Base-by-base conservation (phyloP, 53 echinoderm and acorn worm species). In the Holothuria scabra region DNA sequence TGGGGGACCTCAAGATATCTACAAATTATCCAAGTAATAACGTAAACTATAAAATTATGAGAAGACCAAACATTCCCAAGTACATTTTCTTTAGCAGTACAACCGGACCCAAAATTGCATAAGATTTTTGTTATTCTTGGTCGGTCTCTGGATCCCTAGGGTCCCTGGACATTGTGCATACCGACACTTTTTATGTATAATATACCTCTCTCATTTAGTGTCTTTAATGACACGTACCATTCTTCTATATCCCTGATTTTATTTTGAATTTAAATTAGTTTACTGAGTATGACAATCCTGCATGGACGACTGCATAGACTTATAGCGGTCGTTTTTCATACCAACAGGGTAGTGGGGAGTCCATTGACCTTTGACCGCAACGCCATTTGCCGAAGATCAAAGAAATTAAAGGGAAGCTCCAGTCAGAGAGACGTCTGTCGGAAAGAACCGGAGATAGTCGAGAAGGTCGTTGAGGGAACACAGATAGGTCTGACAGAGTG, bases 371-470 rank as follows among this genome's bases (percentile, higher is more conserved):
- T 97, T 85, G 97, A 97, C 79, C 94, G 90, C 59, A 97, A 94
- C 87, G 88, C 94, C 67, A 97, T 97, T 81, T 97, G 97, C 76
- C 61, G 92, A 83, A 90, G 94, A 60, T 92, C 94, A 16, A 90
- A 91, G 66, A 94, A 90, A 66, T 69, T 94, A 26, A 84, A 86
- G 33, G 94, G 92, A 20, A 91, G 85, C 49, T 83, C 89, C 25
- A 95, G 91, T 66, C 97, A 92, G 66, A 89, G 87, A 28, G 94
- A 89, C 65, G 92, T 97, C 30, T 97, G 97, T 57, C 90, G 90
- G n/a, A 91, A 89, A 59, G 97, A 96, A 76, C 97, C 97, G 24
- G 94, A 97, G 79, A 92, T 97, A 66, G 94, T 94, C 55, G 92
- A 94, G 44, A 84, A 87, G 85, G 97, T 94, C 26, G 89, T 94